Conservation (phyloP, 2,113 vertebrate species). For the Lota lota region DNA sequence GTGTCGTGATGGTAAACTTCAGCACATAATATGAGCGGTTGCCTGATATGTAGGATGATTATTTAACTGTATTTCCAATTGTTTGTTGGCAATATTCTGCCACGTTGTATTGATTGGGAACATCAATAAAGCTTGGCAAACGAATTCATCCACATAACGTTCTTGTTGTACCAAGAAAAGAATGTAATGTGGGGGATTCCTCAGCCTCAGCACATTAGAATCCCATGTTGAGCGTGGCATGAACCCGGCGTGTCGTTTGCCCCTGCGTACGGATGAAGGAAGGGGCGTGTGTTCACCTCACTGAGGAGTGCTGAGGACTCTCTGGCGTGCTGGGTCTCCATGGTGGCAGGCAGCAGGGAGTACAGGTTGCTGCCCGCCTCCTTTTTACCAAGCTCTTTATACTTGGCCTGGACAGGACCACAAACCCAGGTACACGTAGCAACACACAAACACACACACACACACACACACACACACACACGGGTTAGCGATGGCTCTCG, state of each 20-base stretch:
- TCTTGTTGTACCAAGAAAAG: neutral
- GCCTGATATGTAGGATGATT: too few species aligned
- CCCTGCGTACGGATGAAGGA: too few species aligned
- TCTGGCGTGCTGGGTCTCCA: conserved; percentile 57
- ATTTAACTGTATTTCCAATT: too few species aligned
- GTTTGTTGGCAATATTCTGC: too few species aligned
- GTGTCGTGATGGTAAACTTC: too few species aligned
- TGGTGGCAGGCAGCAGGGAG: conserved; percentile 49
- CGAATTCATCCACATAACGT: neutral
- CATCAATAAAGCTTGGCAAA: neutral
- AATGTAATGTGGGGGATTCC: neutral
- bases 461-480: too few species aligned
- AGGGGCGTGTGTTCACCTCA: conserved; percentile 35
- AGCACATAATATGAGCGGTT: too few species aligned
- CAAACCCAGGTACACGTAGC: too few species aligned
- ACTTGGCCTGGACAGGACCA: conserved; percentile 73
- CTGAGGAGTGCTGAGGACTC: conserved; percentile 56
- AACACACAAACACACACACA: neutral
- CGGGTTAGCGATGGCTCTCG: too few species aligned
- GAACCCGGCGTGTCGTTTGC: too few species aligned
- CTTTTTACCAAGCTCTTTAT: conserved; percentile 72
- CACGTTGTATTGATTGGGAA: neutral
- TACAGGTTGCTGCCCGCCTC: conserved; percentile 42
- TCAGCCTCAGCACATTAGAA: too few species aligned
- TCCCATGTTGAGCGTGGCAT: too few species aligned